Evolutionary conservation across 1,140 invertebrate genomes (phyloP).

Genomic region (Hormaphis cornu): DNA sequence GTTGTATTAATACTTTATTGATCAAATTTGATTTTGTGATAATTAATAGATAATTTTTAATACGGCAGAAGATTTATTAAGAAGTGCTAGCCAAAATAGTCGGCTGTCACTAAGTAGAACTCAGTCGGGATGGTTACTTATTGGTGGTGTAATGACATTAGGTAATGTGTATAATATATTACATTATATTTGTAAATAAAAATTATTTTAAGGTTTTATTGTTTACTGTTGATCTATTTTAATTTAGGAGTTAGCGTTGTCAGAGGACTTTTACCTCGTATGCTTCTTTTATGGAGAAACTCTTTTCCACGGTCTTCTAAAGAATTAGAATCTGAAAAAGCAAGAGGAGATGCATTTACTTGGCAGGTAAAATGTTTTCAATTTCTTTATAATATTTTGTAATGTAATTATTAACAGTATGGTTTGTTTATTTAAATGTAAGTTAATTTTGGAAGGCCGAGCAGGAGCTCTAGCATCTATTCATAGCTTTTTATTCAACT

Average conservation of each 20-base stretch:
- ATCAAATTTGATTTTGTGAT: neutral
- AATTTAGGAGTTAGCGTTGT: slow-evolving; percentile 72
- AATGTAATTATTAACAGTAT: neutral
- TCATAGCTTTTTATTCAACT: slow-evolving; percentile 85
- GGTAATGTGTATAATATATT: slow-evolving; percentile 48
- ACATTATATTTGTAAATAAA: too few relatives aligned
- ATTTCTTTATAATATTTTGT: neutral
- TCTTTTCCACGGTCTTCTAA: slow-evolving; percentile 92
- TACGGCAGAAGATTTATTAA: slow-evolving; percentile 89
- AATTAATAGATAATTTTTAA: slow-evolving; percentile 75
- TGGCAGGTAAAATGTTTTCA: slow-evolving; percentile 62
- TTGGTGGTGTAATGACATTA: slow-evolving; percentile 92
- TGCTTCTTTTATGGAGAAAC: slow-evolving; percentile 93
- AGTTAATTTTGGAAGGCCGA: slow-evolving; percentile 86
- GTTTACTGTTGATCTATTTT: neutral
- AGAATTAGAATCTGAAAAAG: slow-evolving; percentile 94
- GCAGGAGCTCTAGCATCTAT: slow-evolving; percentile 92
- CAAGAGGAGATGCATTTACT: slow-evolving; percentile 93
- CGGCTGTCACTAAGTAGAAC: slow-evolving; percentile 87
- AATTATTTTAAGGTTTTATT: neutral
- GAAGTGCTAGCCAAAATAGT: slow-evolving; percentile 95
- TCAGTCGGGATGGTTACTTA: slow-evolving; percentile 93
- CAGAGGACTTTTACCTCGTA: slow-evolving; percentile 75
- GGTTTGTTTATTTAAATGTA: neutral
- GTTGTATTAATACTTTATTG: neutral